Evolutionary conservation across 2,888 invertebrate genomes (phyloP).

Genomic region (Nomada flava): DNA sequence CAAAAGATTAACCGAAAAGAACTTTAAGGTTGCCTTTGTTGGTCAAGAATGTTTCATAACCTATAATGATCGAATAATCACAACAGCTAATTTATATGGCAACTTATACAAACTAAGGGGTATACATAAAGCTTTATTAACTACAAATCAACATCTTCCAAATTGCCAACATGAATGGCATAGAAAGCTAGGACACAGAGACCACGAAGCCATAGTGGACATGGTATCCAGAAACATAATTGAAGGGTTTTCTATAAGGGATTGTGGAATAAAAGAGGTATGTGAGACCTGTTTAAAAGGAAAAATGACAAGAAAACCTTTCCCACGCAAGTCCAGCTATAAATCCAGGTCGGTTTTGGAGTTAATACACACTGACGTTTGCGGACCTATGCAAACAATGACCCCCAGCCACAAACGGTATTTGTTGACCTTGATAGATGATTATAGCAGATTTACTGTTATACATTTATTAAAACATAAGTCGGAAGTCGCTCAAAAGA

Average conservation of each 20-base stretch:
- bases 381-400: not conserved
- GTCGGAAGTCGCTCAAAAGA: conserved; percentile 51
- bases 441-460: conserved; percentile 72
- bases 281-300: not conserved
- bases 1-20: too few relatives aligned
- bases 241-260: conserved; percentile 56
- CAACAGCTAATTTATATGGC: too few relatives aligned
- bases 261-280: conserved; percentile 59
- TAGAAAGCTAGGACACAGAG: too few relatives aligned
- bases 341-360: not conserved
- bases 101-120: too few relatives aligned
- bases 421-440: conserved; percentile 75
- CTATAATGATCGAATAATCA: too few relatives aligned
- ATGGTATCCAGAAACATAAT: conserved; percentile 53
- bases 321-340: not conserved
- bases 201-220: too few relatives aligned
- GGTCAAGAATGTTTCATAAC: too few relatives aligned
- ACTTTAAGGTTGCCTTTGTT: too few relatives aligned
- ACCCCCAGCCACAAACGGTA: conserved; percentile 2
- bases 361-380: not conserved
- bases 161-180: too few relatives aligned
- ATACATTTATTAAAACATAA: conserved; percentile 69
- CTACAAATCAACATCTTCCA: too few relatives aligned
- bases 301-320: not conserved
- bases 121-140: too few relatives aligned